Evolutionary conservation across 2,888 invertebrate species (phyloP).

Genomic region (Drosophila nigricruria): DNA sequence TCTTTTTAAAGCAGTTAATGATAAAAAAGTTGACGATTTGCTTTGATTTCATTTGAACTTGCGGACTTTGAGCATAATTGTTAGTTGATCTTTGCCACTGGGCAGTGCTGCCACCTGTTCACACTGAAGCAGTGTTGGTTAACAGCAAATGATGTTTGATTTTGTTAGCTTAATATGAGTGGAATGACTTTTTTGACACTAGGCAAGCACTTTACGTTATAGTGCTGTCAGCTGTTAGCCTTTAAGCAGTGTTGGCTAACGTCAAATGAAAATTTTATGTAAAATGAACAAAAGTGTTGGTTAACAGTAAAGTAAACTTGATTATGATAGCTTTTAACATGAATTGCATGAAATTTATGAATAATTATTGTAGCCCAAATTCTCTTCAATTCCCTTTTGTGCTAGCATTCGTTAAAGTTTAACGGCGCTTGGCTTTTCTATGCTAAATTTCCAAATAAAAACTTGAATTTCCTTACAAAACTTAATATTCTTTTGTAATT

Average conservation of each 20-base stretch:
- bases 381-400: not conserved
- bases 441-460: not conserved
- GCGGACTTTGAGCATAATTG: not conserved
- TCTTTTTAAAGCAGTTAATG: constrained; percentile 23
- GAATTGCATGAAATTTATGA: not conserved
- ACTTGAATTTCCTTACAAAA: not conserved
- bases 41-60: not conserved
- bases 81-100: not conserved
- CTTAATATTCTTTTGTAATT: constrained; percentile 7
- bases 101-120: constrained; percentile 5
- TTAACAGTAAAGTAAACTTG: not conserved
- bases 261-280: not conserved
- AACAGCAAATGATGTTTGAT: not conserved
- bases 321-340: not conserved
- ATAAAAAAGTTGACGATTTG: not conserved
- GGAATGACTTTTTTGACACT: not conserved
- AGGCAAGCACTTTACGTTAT: not conserved
- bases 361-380: not conserved
- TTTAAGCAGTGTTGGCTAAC: not conserved
- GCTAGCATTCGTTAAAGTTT: not conserved
- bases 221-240: not conserved
- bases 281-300: not conserved
- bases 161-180: not conserved
- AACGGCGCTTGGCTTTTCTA: not conserved
- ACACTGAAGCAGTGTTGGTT: not conserved